These are phyloP conservation scores for Eueremaeus valkanovi DNA, from an alignment of 2,888 invertebrate genomes.

Conservation along the genomic window DNA sequence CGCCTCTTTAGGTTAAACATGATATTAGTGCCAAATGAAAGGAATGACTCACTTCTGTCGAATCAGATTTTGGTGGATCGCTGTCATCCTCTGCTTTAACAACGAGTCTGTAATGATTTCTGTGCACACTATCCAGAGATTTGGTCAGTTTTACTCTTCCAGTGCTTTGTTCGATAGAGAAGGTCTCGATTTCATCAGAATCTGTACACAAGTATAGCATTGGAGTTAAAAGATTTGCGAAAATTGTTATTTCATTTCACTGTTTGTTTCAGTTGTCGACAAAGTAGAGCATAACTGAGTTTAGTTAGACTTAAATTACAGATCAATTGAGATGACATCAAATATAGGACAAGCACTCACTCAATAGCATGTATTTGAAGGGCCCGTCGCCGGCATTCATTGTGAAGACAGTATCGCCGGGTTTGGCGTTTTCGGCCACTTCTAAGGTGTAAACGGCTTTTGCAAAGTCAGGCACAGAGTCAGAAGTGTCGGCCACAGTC, in stretches of 20 bases:
- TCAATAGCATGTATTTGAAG: slow-evolving; percentile 49
- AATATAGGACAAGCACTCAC: slow-evolving; percentile 45
- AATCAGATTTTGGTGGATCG: slow-evolving; percentile 49
- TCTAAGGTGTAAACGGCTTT: slow-evolving; percentile 49
- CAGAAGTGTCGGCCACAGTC: slow-evolving; percentile 50
- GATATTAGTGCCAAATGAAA: too few relatives aligned
- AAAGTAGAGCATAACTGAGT: neutral
- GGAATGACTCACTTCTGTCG: slow-evolving; percentile 47
- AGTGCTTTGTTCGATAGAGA: slow-evolving; percentile 47
- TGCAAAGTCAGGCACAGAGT: slow-evolving; percentile 49
- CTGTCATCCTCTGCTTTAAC: slow-evolving; percentile 48
- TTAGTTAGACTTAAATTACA: neutral
- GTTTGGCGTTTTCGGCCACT: slow-evolving; percentile 49
- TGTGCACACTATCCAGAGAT: slow-evolving; percentile 48
- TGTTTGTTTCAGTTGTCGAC: neutral
- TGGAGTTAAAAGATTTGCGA: neutral
- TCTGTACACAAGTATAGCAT: slow-evolving; percentile 40
- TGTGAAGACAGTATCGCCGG: slow-evolving; percentile 48
- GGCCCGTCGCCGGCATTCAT: slow-evolving; percentile 50
- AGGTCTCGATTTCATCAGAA: slow-evolving; percentile 48
- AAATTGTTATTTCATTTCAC: neutral
- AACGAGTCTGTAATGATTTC: slow-evolving; percentile 48
- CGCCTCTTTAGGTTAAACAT: too few relatives aligned
- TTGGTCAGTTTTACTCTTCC: slow-evolving; percentile 49
- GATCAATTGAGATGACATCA: neutral